Conservation (phyloP, 2,113 vertebrate genomes). For the Aphyosemion australe region DNA sequence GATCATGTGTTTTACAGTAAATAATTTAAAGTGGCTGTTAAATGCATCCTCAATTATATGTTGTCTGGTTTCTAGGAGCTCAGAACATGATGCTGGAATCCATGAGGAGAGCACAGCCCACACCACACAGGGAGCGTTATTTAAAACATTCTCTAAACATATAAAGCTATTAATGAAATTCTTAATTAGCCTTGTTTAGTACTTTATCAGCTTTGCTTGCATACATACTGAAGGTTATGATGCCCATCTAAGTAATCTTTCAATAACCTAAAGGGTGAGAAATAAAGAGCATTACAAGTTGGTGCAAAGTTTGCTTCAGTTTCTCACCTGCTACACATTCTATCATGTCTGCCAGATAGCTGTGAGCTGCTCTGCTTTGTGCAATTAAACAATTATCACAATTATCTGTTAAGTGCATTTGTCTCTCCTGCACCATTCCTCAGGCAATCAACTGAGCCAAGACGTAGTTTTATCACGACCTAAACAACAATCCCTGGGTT, state of each 20-base stretch:
- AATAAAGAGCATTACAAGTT: slow-evolving; percentile 46
- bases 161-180: slow-evolving; percentile 18
- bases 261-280: slow-evolving; percentile 37
- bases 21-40: background rate
- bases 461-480: slow-evolving; percentile 41
- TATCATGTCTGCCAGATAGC: slow-evolving; percentile 36
- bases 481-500: slow-evolving; percentile 43
- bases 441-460: slow-evolving; percentile 19
- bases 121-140: slow-evolving; percentile 55
- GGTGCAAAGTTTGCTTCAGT: slow-evolving; percentile 42
- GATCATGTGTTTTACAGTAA: slow-evolving; percentile 25
- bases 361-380: slow-evolving; percentile 38
- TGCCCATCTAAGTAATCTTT: slow-evolving; percentile 52
- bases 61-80: slow-evolving; percentile 61
- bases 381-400: slow-evolving; percentile 74
- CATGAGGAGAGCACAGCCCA: background rate
- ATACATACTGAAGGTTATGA: slow-evolving; percentile 5
- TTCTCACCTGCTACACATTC: slow-evolving; percentile 26
- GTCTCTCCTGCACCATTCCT: background rate
- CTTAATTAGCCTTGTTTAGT: slow-evolving; percentile 7
- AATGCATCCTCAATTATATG: slow-evolving; percentile 62
- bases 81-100: slow-evolving; percentile 29
- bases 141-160: slow-evolving; percentile 36
- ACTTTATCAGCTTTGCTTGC: background rate
- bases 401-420: slow-evolving; percentile 27